Percentiles rank a stretch among this genome's conserved stretches.
Conservation (phyloP, 2,113 vertebrate species). For the Pionites leucogaster region DNA sequence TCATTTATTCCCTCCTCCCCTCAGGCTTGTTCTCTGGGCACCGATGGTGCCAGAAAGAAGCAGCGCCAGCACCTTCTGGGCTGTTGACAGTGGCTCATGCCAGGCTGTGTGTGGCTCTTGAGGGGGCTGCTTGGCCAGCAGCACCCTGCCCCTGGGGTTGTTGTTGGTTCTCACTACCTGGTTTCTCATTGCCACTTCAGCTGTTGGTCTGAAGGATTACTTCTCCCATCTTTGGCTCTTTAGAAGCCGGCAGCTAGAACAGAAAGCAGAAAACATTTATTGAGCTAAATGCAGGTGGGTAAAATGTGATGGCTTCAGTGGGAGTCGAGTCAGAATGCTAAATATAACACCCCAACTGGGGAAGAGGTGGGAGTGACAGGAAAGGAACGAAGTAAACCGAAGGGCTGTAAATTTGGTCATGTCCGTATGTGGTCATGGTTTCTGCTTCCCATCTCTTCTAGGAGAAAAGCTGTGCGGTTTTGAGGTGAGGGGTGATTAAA, state of each 20-base stretch:
- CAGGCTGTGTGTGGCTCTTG: background rate
- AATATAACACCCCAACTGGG: background rate
- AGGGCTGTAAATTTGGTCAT: background rate
- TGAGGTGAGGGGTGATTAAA: slow-evolving; percentile 43
- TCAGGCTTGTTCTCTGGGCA: background rate
- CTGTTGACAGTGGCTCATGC: background rate
- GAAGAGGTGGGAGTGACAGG: background rate
- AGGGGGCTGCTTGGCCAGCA: background rate
- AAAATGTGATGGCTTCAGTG: background rate
- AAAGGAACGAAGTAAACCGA: background rate
- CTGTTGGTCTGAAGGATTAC: background rate
- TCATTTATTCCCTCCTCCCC: background rate
- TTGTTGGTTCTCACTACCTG: background rate
- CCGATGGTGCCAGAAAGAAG: background rate
- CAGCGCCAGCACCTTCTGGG: background rate
- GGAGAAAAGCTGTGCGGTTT: slow-evolving; percentile 33
- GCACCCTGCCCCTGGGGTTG: background rate
- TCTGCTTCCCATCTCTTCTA: background rate
- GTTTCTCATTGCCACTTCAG: background rate
- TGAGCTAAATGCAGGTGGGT: background rate
- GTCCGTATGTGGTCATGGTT: background rate
- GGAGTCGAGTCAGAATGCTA: background rate
- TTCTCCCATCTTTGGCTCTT: background rate
- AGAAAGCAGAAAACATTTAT: background rate
- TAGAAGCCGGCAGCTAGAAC: background rate